A percentile compares a stretch with the other conserved stretches of the same genome.
Evolutionary conservation across 2,797 vertebrate species (phyloP).

Genomic region (Galagoides demidoff): DNA sequence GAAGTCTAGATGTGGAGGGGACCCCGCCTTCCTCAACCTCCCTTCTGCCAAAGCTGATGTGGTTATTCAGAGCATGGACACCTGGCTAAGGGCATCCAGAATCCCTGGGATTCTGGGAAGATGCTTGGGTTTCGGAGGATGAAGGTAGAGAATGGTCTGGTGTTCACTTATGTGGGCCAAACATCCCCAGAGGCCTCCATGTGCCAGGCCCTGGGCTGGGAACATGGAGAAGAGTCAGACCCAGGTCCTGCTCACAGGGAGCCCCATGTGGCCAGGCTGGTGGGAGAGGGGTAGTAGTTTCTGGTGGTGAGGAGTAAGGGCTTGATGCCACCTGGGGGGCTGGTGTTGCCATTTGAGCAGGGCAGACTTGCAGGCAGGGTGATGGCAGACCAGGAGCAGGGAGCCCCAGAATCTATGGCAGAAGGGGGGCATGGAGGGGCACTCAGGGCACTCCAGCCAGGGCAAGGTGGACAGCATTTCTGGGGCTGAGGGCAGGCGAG

Average conservation of each 20-base stretch:
- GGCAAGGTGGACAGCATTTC: not conserved
- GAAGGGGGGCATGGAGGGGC: not conserved
- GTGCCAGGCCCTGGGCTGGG: not conserved
- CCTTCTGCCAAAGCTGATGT: not conserved
- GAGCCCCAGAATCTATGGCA: not conserved
- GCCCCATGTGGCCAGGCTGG: not conserved
- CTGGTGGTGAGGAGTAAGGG: not conserved
- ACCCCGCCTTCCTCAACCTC: not conserved
- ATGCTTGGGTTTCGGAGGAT: not conserved
- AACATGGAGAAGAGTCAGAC: too few species aligned
- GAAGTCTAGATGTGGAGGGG: not conserved
- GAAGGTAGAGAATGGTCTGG: not conserved
- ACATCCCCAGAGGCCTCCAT: accelerated
- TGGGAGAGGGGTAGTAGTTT: not conserved
- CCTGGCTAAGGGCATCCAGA: not conserved
- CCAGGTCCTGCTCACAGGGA: not conserved
- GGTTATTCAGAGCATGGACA: not conserved
- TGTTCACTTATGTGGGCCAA: accelerated
- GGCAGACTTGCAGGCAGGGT: not conserved
- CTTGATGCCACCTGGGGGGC: not conserved
- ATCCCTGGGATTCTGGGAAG: not conserved
- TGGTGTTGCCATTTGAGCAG: not conserved
- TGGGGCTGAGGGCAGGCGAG: not conserved
- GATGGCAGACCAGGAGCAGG: accelerated
- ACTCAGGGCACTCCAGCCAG: not conserved